Conservation (phyloP, 2,113 vertebrate species). For the Tenebrosternarchus preto region DNA sequence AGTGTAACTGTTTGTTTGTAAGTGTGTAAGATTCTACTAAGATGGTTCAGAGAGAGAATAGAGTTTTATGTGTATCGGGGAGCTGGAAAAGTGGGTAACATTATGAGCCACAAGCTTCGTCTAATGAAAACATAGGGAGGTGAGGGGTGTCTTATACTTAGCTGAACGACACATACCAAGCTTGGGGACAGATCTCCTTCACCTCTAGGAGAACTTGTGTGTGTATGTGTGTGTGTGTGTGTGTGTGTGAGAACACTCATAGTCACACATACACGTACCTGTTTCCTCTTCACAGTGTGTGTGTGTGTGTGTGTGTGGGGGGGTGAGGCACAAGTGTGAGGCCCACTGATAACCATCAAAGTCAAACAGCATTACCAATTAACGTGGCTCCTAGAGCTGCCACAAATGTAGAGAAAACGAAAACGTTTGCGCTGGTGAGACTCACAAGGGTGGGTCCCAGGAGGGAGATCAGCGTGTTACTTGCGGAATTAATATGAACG, state of each 20-base stretch:
- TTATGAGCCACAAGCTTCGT: background rate
- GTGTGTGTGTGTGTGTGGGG: no score
- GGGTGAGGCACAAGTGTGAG: background rate
- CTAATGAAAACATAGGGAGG: background rate
- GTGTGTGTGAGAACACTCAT: background rate
- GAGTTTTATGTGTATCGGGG: no score
- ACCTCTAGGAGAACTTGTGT: background rate
- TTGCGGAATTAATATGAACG: constrained; percentile 47
- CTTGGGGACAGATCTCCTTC: background rate
- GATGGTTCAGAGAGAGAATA: no score
- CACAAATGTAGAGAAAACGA: constrained; percentile 6
- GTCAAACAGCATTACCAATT: constrained; percentile 31
- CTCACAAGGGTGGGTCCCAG: constrained; percentile 9
- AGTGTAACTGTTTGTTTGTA: no score
- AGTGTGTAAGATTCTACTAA: no score
- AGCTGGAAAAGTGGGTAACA: background rate
- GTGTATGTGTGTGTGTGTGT: background rate
- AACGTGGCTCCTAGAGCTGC: constrained; percentile 28
- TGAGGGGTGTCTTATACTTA: background rate
- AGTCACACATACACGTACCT: background rate
- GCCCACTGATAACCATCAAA: constrained; percentile 17
- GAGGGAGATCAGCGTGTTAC: constrained; percentile 40
- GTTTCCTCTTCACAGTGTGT: background rate
- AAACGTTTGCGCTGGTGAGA: constrained; percentile 27
- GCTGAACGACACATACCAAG: background rate